Base-by-base conservation (phyloP, 1,140 invertebrate genomes). In the Drosophila asahinai region DNA sequence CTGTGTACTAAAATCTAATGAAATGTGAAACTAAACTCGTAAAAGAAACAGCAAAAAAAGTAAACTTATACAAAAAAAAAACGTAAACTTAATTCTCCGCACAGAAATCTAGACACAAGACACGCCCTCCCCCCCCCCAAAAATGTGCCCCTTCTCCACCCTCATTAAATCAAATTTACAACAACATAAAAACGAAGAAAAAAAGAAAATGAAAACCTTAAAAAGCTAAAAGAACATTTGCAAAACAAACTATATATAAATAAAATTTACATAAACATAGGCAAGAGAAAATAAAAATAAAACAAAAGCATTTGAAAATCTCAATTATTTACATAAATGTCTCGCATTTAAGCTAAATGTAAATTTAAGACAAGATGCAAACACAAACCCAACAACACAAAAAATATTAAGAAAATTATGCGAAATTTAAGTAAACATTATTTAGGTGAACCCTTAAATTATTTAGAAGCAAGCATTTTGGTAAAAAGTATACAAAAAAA, bases 301-400 rank as follows among this genome's bases (percentile, higher is more conserved):
- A 49, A 55, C 54, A 64, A 65, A 63, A 19, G 33, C 43, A 66
- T 75, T 70, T 75, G 67, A 74, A 47, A 67, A 86, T 90, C 86
- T 90, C 86, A 90, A 90, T 87, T 87, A 90, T 90, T 90, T 90
- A 90, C 86, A 90, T 90, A 90, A 90, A 90, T 90, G 86, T 90
- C 86, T 90, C 86, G 86, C 81, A 86, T 74, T 74, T 90, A 90
- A 90, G 86, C 86, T 90, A 89, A 90, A 86, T 77, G 86, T 84
- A 90, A 77, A 59, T 71, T 82, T 90, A 90, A 89, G 79, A 67
- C 61, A 71, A 83, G 36, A 59, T 48, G 33, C 61, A 33, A 54
- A 64, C 62, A 77, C 64, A 66, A 74, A 73, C 51, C 19, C 30
- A 36, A 19, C n/a, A 54, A 66, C 62, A 78, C 60, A 58, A 54